Evolutionary conservation across 2,888 invertebrate genomes (phyloP), one percentile per base, ranked within the genome.

Genomic region (Charanyca ferruginea): DNA sequence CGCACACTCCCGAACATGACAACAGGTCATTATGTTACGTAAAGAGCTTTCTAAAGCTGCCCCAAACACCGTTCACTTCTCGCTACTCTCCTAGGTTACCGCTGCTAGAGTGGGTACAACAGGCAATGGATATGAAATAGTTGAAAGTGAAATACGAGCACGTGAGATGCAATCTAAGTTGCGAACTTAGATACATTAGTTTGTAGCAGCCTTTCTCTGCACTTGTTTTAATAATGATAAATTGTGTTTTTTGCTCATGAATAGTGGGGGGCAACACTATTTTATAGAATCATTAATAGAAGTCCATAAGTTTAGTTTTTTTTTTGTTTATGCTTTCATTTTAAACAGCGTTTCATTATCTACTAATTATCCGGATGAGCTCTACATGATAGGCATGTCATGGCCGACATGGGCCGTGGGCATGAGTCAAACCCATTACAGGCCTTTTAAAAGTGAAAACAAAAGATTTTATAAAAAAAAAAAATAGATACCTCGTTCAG

Each of bases 101-200:
- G 22, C 20, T 18, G 16, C 2, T 16, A 7, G 3, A 7, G 3
- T 16, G 1, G 3, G 9, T 2, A 11, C 73, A 67, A 53, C 54
- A 64, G 53, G 73, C 62, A 61, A 64, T 57, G 78, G 66, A 76
- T 47, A 38, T 18, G 49, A 47, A 79, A 83, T 75, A 82, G 66
- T 86, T 85, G 90, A 89, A 89, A 89, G 89, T 81, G 66, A 81
- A 80, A 85, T 84, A 79, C 73, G 82, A 71, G 73, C 83, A 83
- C 86, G 85, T 80, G 83, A 81, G 81, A 84, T 85, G 86, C 86
- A 83, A 86, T 85, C 81, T 73, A 66, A 68, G 63, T 76, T 64
- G 77, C 67, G 74, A 77, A 77, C 69, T 77, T 82, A n/a, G n/a
- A n/a, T n/a, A 83, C 83, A 83, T 81, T 83, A 67, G 74, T 75